Evolutionary conservation across 2,113 vertebrate species (phyloP).

Genomic region (Burhinus oedicnemus): DNA sequence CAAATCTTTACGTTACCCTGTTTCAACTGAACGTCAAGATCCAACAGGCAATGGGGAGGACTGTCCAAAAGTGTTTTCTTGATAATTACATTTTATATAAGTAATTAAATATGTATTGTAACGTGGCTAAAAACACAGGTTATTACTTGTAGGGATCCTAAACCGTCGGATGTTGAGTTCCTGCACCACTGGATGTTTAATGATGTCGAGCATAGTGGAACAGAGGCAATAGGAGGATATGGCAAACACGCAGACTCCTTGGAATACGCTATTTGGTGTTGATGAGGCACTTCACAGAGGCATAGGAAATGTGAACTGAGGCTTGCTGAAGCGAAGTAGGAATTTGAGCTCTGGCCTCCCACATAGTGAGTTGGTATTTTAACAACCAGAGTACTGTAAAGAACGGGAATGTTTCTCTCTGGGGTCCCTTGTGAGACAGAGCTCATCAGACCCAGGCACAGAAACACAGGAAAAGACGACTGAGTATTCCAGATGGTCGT

Average conservation of each 20-base stretch:
- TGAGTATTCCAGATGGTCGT: conserved; percentile 35
- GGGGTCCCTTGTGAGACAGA: background rate
- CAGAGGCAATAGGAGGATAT: background rate
- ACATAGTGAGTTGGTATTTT: conserved; percentile 40
- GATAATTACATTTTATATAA: background rate
- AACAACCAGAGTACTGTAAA: conserved; percentile 41
- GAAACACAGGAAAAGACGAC: conserved; percentile 25
- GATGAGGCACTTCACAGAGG: conserved; percentile 20
- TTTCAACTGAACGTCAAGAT: background rate
- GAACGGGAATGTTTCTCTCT: background rate
- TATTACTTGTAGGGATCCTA: background rate
- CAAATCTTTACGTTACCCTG: background rate
- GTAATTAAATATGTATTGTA: background rate
- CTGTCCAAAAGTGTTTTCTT: background rate
- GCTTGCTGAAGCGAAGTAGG: background rate
- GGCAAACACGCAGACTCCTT: background rate
- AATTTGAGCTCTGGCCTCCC: conserved; percentile 37
- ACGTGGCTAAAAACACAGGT: background rate
- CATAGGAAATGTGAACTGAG: background rate
- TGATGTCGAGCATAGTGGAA: background rate
- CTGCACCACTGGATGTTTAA: background rate
- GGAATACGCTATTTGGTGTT: background rate
- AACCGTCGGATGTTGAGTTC: background rate
- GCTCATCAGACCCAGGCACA: conserved; percentile 9
- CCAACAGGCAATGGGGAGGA: background rate